A percentile compares a stretch with the other conserved stretches of the same genome.
phyloP scores from a whole-genome alignment of 2,888 invertebrate species.

The Lumbricus terrestris region DNA sequence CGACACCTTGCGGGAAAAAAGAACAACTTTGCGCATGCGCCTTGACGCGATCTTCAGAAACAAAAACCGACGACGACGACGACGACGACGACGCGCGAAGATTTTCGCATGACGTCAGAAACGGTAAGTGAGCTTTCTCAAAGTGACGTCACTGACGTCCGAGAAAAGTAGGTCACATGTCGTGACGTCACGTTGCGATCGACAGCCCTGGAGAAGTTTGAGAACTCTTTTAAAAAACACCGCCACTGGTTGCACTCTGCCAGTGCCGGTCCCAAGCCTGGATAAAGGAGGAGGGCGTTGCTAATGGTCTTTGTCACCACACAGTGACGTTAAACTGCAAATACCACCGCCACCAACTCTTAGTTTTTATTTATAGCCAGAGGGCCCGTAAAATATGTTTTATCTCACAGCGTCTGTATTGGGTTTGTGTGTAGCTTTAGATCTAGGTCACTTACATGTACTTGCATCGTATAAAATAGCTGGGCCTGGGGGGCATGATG shows the following conservation, averaged over 20 bases:
- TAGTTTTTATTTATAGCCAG: not conserved
- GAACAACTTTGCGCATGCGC: not conserved
- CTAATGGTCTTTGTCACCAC: too few relatives aligned
- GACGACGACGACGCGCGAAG: not conserved
- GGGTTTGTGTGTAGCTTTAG: not conserved
- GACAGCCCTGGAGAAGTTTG: too few relatives aligned
- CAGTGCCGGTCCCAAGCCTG: too few relatives aligned
- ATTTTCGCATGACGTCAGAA: not conserved
- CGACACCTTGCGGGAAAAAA: not conserved
- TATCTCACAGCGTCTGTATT: not conserved
- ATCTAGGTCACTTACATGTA: constrained; percentile 3
- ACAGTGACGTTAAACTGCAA: too few relatives aligned
- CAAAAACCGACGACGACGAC: not conserved
- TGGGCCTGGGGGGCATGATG: too few relatives aligned
- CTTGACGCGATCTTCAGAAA: not conserved
- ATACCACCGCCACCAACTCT: too few relatives aligned
- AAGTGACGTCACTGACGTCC: not conserved
- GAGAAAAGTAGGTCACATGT: not conserved
- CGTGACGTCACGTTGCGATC: not conserved
- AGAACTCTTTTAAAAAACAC: too few relatives aligned
- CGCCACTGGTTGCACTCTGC: too few relatives aligned
- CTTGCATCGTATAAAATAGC: too few relatives aligned
- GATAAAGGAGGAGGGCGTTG: too few relatives aligned
- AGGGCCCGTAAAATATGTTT: not conserved
- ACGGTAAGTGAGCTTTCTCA: not conserved